These are phyloP conservation scores for Dreissena rostriformis DNA, from an alignment of 1,140 invertebrate genomes.

Conservation along the genomic window DNA sequence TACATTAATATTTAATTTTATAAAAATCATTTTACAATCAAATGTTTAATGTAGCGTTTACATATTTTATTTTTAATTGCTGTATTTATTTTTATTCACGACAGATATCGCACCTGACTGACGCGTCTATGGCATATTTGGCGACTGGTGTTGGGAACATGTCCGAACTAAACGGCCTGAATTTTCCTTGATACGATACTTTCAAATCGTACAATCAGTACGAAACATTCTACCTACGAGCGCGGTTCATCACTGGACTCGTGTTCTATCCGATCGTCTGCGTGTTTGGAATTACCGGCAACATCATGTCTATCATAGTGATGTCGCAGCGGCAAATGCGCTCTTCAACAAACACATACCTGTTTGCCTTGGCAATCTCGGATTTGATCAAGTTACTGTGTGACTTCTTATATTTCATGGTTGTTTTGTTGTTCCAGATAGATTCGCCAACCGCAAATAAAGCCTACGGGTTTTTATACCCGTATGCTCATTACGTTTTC, in stretches of 20 bases:
- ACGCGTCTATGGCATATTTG: too few relatives aligned
- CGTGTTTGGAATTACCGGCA: slow-evolving; percentile 88
- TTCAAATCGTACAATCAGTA: slow-evolving; percentile 46
- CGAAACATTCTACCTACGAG: slow-evolving; percentile 72
- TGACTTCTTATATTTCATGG: slow-evolving; percentile 86
- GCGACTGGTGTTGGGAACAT: too few relatives aligned
- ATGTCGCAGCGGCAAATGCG: slow-evolving; percentile 88
- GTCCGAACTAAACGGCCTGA: too few relatives aligned
- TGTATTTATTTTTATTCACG: too few relatives aligned
- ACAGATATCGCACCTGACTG: too few relatives aligned
- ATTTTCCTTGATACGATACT: too few relatives aligned
- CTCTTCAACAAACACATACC: slow-evolving; percentile 88
- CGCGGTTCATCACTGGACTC: slow-evolving; percentile 76
- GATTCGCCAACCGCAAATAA: slow-evolving; percentile 70
- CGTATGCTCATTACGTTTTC: slow-evolving; percentile 79
- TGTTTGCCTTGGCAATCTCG: slow-evolving; percentile 88
- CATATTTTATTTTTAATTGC: too few relatives aligned
- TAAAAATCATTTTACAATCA: too few relatives aligned
- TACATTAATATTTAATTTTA: too few relatives aligned
- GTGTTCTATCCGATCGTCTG: slow-evolving; percentile 87
- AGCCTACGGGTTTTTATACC: slow-evolving; percentile 74
- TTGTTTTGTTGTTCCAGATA: slow-evolving; percentile 82
- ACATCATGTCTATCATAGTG: slow-evolving; percentile 88
- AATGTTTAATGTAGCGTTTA: too few relatives aligned
- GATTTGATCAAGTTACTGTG: slow-evolving; percentile 88